Conservation (phyloP, 1,140 invertebrate species). For the Holcopasites calliopsidis region DNA sequence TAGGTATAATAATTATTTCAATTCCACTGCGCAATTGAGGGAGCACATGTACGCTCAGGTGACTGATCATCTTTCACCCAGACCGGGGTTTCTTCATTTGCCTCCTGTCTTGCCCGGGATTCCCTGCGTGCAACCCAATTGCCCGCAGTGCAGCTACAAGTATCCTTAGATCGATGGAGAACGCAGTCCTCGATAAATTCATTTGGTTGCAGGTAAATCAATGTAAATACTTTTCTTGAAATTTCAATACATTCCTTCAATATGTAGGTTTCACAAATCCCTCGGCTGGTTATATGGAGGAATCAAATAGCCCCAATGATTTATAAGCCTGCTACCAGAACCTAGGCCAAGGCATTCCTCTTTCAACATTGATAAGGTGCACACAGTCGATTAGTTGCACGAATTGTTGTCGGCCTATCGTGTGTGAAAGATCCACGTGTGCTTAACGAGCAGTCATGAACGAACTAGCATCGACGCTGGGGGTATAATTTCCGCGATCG, state of each 20-base stretch:
- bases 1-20: conserved; percentile 69
- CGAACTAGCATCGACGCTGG: background rate
- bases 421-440: conserved; percentile 14
- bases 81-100: conserved; percentile 69
- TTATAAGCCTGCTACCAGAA: too few relatives aligned
- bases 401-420: background rate
- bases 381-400: background rate
- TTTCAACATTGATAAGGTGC: background rate
- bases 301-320: too few relatives aligned
- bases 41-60: conserved; percentile 63
- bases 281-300: too few relatives aligned
- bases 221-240: too few relatives aligned
- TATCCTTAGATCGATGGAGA: conserved; percentile 53
- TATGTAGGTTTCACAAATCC: too few relatives aligned
- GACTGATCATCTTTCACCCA: conserved; percentile 56
- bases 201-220: background rate
- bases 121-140: conserved; percentile 75
- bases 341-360: too few relatives aligned
- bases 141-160: conserved; percentile 71
- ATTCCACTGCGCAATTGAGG: conserved; percentile 58
- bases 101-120: conserved; percentile 72
- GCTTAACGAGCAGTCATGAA: conserved; percentile 1
- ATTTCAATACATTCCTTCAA: too few relatives aligned
- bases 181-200: background rate
- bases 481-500: conserved; percentile 17